Evolutionary conservation across 2,113 vertebrate genomes (phyloP).

Genomic region (Aplodontia rufa): DNA sequence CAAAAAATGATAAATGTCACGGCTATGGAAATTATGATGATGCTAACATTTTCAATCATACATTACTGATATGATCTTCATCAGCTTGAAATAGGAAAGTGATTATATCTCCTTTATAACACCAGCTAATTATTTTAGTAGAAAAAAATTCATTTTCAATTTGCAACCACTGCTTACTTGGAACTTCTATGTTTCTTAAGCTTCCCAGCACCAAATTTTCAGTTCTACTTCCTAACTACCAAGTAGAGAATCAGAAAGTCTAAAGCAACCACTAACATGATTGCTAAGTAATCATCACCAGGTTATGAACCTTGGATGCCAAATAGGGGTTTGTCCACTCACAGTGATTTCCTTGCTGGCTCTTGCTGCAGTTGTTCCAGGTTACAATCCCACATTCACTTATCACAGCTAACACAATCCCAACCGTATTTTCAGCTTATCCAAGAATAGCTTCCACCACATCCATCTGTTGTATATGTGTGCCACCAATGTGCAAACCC

Average conservation of each 20-base stretch:
- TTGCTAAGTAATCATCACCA: neutral
- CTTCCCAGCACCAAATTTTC: neutral
- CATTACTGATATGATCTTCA: neutral
- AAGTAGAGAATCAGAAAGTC: neutral
- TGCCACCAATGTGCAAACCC: neutral
- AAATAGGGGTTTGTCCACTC: no score
- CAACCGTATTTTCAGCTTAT: neutral
- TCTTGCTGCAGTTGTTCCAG: neutral
- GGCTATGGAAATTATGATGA: neutral
- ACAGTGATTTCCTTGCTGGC: neutral
- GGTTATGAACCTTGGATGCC: neutral
- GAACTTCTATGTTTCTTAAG: neutral
- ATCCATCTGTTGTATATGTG: no score
- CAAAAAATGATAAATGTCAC: neutral
- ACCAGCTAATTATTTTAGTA: neutral
- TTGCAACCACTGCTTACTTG: neutral
- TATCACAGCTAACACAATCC: neutral
- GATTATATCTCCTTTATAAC: neutral
- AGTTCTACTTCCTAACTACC: neutral
- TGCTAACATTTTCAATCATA: neutral
- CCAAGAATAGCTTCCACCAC: neutral
- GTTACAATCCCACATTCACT: neutral
- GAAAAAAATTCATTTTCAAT: neutral
- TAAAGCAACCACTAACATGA: neutral
- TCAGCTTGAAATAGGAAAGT: neutral